Evolutionary conservation across 2,797 vertebrate species (phyloP).

Genomic region (Ctenopoma multispine): DNA sequence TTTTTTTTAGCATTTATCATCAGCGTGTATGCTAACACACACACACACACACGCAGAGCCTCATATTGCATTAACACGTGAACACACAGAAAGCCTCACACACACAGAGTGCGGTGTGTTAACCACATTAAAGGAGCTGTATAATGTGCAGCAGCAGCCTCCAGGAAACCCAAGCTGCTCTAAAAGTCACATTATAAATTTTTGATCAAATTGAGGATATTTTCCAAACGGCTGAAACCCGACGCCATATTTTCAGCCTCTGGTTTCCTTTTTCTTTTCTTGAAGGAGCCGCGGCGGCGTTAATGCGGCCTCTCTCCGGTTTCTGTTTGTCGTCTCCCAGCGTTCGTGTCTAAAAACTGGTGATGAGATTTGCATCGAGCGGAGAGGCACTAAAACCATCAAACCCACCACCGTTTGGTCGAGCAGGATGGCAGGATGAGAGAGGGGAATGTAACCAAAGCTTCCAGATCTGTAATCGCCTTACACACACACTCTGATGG

Average conservation of each 20-base stretch:
- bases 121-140: conserved; percentile 92
- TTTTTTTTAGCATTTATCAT: not conserved
- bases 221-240: conserved; percentile 94
- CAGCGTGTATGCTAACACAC: not conserved
- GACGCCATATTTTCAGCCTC: conserved; percentile 96
- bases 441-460: conserved; percentile 88
- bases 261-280: conserved; percentile 93
- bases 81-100: conserved; percentile 14
- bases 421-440: conserved; percentile 84
- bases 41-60: too few relatives aligned
- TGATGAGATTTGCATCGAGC: conserved; percentile 96
- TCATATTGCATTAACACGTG: conserved; percentile 19
- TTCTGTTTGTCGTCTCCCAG: conserved; percentile 92
- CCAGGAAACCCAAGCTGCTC: conserved; percentile 92
- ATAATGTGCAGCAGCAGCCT: conserved; percentile 70
- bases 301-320: conserved; percentile 91
- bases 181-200: conserved; percentile 95
- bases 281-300: conserved; percentile 85
- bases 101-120: conserved; percentile 81
- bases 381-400: conserved; percentile 91
- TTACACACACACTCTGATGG: conserved; percentile 71
- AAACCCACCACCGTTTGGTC: conserved; percentile 88
- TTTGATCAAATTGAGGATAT: conserved; percentile 97
- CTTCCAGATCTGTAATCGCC: conserved; percentile 86
- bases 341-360: conserved; percentile 91